phyloP scores from a whole-genome alignment of 2,888 invertebrate genomes.

The Gibbula magus region DNA sequence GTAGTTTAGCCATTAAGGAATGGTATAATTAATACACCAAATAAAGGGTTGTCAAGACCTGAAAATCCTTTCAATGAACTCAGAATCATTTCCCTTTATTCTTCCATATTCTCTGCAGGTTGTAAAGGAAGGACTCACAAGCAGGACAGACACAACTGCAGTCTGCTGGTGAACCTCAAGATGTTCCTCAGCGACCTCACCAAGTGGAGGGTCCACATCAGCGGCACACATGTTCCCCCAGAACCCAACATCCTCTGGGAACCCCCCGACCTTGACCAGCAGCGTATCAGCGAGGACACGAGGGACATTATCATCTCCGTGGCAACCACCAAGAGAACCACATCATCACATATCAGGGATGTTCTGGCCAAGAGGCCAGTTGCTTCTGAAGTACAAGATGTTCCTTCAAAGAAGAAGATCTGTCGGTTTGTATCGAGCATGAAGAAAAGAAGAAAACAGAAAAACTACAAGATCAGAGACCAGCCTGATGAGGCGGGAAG shows the following conservation, averaged over 20 bases:
- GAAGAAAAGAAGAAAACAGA: conserved; percentile 45
- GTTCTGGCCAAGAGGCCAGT: conserved; percentile 38
- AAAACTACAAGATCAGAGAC: neutral
- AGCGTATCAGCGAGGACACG: conserved; percentile 56
- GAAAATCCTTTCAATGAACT: no score
- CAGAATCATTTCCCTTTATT: neutral
- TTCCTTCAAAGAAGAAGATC: conserved; percentile 54
- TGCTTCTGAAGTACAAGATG: neutral
- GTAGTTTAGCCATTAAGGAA: no score
- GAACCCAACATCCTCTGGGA: conserved; percentile 50
- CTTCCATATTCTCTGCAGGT: conserved; percentile 45
- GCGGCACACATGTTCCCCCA: conserved; percentile 62
- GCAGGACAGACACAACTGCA: conserved; percentile 70
- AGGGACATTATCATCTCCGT: conserved; percentile 54
- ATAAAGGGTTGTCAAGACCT: no score
- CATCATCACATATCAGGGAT: conserved; percentile 45
- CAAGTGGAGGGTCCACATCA: conserved; percentile 66
- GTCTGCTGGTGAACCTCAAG: conserved; percentile 65
- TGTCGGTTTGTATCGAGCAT: conserved; percentile 55
- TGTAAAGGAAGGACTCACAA: conserved; percentile 66
- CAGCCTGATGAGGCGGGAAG: neutral
- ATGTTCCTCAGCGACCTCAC: conserved; percentile 65
- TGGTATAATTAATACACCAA: no score
- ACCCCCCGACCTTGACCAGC: conserved; percentile 46
- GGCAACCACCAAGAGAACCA: conserved; percentile 37